Conservation (phyloP, 2,797 vertebrate genomes). For the Cirrhinus molitorella region DNA sequence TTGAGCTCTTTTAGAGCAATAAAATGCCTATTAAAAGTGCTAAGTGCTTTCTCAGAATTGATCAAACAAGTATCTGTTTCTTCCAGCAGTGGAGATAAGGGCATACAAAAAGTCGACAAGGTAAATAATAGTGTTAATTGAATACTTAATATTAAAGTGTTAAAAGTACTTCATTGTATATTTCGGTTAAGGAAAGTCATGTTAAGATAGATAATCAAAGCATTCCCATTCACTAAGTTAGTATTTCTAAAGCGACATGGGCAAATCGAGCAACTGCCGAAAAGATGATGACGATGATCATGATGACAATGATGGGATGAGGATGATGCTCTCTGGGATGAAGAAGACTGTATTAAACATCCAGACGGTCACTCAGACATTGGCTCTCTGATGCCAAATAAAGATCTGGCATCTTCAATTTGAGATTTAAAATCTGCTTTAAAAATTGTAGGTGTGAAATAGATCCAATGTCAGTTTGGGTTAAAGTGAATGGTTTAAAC, state of each 20-base stretch:
- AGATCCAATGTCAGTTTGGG: background rate
- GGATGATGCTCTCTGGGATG: constrained; percentile 26
- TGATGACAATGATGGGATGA: constrained; percentile 49
- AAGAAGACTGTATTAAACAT: constrained; percentile 12
- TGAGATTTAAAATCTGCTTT: background rate
- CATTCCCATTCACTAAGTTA: constrained; percentile 44
- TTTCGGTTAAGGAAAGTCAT: background rate
- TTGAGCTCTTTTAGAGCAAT: constrained; percentile 28
- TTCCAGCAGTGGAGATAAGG: background rate
- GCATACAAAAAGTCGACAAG: background rate
- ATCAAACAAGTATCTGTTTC: constrained; percentile 7
- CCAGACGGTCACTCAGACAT: constrained; percentile 62
- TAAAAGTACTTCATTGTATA: background rate
- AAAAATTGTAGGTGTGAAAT: constrained; percentile 1
- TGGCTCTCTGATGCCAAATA: constrained; percentile 37
- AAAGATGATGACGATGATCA: constrained; percentile 33
- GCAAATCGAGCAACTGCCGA: background rate
- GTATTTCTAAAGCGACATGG: constrained; percentile 7
- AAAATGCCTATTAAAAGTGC: constrained; percentile 46
- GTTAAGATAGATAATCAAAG: constrained; percentile 25
- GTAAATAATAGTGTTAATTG: constrained; percentile 12
- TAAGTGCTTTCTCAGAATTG: constrained; percentile 7
- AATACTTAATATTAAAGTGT: constrained; percentile 30
- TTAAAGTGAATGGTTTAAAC: constrained; percentile 9
- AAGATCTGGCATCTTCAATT: background rate